phyloP scores from a whole-genome alignment of 2,888 invertebrate species.

The Zootermopsis nevadensis region DNA sequence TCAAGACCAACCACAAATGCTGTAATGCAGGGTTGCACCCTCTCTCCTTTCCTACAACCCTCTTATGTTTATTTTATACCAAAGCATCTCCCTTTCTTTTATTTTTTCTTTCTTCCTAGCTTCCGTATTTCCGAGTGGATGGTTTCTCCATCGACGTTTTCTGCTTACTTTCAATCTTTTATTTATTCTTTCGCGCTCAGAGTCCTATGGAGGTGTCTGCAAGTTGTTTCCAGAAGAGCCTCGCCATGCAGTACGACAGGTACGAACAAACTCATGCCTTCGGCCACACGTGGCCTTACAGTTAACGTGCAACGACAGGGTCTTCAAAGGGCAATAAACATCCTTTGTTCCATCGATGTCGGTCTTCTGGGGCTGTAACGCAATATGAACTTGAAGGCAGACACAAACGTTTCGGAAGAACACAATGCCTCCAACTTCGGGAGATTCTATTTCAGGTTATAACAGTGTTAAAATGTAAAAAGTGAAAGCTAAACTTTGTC shows the following conservation, averaged over 20 bases:
- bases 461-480: no score
- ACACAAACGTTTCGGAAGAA: no score
- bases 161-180: conserved; percentile 49
- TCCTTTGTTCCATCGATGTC: no score
- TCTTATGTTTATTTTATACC: neutral
- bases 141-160: conserved; percentile 5
- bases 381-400: no score
- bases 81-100: neutral
- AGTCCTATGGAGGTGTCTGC: conserved; percentile 2
- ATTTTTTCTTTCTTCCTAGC: neutral
- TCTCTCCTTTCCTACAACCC: neutral
- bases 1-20: neutral
- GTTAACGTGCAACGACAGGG: no score
- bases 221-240: conserved; percentile 19
- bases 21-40: neutral
- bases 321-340: no score
- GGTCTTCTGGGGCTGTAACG: no score
- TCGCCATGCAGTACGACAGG: neutral
- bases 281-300: neutral
- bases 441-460: no score
- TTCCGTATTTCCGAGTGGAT: conserved; percentile 47
- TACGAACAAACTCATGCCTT: neutral
- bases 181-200: conserved; percentile 41
- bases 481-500: no score
- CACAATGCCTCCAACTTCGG: no score